phyloP scores from a whole-genome alignment of 2,888 invertebrate genomes.

The Mylabris sibirica region DNA sequence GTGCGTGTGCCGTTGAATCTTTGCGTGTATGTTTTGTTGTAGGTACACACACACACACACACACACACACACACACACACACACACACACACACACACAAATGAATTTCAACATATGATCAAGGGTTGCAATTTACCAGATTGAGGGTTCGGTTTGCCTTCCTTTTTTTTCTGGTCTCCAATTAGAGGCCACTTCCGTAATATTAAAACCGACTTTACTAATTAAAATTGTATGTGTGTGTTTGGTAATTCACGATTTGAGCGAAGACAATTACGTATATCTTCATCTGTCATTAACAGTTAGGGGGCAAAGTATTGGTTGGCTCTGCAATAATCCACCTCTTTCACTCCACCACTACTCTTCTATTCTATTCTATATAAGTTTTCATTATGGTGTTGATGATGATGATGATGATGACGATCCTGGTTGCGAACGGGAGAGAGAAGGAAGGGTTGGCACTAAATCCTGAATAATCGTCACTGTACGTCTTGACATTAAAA shows the following conservation, averaged over 20 bases:
- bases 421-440: slow-evolving; percentile 3
- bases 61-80: neutral
- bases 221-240: neutral
- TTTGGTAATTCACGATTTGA: neutral
- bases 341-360: neutral
- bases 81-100: neutral
- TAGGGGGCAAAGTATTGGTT: slow-evolving; percentile 14
- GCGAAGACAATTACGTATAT: slow-evolving; percentile 25
- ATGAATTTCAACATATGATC: slow-evolving; percentile 23
- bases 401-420: neutral
- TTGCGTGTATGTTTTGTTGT: slow-evolving; percentile 29
- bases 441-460: slow-evolving; percentile 40
- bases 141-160: slow-evolving; percentile 14
- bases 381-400: slow-evolving; percentile 1
- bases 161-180: neutral
- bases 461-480: slow-evolving; percentile 54
- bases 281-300: slow-evolving; percentile 37
- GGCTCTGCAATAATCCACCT: slow-evolving; percentile 1
- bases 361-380: slow-evolving; percentile 6
- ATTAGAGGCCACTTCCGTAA: slow-evolving; percentile 8
- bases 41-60: too few relatives aligned
- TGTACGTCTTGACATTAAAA: slow-evolving; percentile 53
- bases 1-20: slow-evolving; percentile 38
- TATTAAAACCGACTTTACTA: neutral
- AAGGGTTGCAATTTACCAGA: slow-evolving; percentile 31